phyloP scores from a whole-genome alignment of 2,113 vertebrate species.

The Tragelaphus buxtoni region DNA sequence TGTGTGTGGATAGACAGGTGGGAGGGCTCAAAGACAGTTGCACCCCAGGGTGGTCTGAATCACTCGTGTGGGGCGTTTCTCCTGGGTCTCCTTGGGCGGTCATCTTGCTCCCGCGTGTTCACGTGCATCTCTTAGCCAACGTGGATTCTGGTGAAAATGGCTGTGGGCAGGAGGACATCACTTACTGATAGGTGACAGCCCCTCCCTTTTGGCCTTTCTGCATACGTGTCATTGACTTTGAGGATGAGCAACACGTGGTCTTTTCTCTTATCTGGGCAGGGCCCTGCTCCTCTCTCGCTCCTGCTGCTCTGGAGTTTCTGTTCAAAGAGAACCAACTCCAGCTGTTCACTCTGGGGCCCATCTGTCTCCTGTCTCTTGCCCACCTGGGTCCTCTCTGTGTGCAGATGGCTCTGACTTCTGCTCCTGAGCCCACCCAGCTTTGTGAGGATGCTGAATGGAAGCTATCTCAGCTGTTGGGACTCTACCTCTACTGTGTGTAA shows the following conservation, averaged over 20 bases:
- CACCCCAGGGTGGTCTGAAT: not conserved
- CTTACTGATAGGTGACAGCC: not conserved
- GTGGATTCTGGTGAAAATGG: not conserved
- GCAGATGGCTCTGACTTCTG: not conserved
- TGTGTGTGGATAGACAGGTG: not conserved
- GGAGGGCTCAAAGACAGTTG: not conserved
- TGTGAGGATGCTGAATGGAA: not conserved
- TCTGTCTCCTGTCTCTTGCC: not conserved
- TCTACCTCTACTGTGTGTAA: not conserved
- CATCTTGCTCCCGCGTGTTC: not conserved
- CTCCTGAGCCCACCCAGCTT: not conserved
- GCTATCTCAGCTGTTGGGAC: not conserved
- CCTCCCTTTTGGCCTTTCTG: not conserved
- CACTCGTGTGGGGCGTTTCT: not conserved
- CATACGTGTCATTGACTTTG: not conserved
- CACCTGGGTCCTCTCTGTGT: not conserved
- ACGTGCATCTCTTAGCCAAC: not conserved
- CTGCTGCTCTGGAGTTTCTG: not conserved
- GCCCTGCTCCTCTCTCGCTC: not conserved
- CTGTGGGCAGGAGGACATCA: not conserved
- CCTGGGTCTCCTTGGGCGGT: not conserved
- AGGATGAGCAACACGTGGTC: not conserved
- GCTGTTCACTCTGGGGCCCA: not conserved
- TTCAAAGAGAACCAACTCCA: not conserved
- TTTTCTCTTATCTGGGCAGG: not conserved